Conservation (phyloP, 2,113 vertebrate species). For the Struthidea cinerea region DNA sequence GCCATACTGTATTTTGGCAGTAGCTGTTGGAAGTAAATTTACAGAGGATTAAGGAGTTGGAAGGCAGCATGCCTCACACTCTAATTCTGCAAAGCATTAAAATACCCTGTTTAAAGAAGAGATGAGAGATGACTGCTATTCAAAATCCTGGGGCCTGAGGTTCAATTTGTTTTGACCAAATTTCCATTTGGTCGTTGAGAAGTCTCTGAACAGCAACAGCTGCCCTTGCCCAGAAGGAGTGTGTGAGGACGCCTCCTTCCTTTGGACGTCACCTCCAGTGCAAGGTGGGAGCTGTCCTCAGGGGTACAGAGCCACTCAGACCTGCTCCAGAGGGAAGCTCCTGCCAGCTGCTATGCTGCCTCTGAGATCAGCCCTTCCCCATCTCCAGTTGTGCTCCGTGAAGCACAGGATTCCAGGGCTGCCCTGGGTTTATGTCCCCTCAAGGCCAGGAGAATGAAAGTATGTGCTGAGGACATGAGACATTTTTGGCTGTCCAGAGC, state of each 20-base stretch:
- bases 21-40: slow-evolving; percentile 33
- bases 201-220: background rate
- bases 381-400: background rate
- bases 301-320: background rate
- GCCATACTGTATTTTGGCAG: slow-evolving; percentile 61
- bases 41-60: slow-evolving; percentile 49
- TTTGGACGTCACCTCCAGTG: rapidly evolving
- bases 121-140: background rate
- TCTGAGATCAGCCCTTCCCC: background rate
- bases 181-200: background rate
- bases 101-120: slow-evolving; percentile 8
- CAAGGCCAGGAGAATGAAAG: background rate
- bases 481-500: background rate
- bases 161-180: background rate
- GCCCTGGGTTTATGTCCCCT: background rate
- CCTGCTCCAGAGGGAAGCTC: background rate
- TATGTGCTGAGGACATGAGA: background rate
- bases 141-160: background rate
- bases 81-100: background rate
- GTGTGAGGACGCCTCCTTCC: background rate
- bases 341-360: background rate
- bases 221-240: background rate
- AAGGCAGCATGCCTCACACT: background rate
- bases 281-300: background rate
- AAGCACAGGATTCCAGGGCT: background rate